These are phyloP conservation scores for Heteromormyrus szaboi DNA, from an alignment of 2,797 vertebrate genomes.

Conservation along the genomic window DNA sequence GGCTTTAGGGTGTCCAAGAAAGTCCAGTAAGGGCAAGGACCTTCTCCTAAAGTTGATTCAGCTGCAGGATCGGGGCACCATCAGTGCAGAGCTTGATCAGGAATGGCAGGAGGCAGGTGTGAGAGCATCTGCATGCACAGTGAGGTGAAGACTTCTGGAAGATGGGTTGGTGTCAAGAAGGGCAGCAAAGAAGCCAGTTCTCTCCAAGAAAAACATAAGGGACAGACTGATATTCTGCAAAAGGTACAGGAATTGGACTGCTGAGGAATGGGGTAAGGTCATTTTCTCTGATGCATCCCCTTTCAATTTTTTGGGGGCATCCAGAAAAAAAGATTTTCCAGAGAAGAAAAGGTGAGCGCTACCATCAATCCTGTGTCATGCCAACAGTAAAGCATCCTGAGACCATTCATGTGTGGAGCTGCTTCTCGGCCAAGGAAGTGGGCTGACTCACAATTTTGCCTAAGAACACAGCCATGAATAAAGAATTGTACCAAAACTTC, in stretches of 20 bases:
- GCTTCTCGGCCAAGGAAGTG: neutral
- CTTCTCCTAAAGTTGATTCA: neutral
- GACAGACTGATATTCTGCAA: neutral
- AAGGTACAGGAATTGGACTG: neutral
- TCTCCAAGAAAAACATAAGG: neutral
- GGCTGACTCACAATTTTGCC: neutral
- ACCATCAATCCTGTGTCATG: neutral
- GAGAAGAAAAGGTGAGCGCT: neutral
- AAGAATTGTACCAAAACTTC: neutral
- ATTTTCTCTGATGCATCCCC: neutral
- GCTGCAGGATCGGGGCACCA: neutral
- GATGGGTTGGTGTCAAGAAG: too few relatives aligned
- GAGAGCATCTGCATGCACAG: too few relatives aligned
- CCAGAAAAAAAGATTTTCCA: neutral
- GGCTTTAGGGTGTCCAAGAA: neutral
- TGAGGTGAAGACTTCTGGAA: too few relatives aligned
- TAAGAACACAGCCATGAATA: neutral
- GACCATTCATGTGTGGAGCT: neutral
- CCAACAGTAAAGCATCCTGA: neutral
- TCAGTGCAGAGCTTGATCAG: too few relatives aligned
- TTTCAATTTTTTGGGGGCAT: neutral
- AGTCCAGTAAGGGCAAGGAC: neutral
- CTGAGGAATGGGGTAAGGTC: neutral
- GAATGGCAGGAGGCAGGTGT: too few relatives aligned
- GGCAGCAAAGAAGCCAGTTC: too few relatives aligned